Conservation (phyloP, 2,888 invertebrate species). For the Drosophila kambysellisi region DNA sequence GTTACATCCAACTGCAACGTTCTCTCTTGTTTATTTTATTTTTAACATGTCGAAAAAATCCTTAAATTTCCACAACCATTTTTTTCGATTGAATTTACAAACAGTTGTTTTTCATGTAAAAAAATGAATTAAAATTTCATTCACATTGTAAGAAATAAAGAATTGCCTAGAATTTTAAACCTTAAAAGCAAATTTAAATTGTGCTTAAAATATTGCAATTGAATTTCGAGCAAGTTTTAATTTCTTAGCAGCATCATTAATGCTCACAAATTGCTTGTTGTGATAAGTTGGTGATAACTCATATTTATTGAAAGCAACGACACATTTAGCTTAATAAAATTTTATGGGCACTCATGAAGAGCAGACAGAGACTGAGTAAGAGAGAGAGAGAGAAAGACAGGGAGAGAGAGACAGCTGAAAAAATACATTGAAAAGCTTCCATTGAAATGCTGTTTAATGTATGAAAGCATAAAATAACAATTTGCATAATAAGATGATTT, state of each 20-base stretch:
- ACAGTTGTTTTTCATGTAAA: not conserved
- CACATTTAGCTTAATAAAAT: conserved; percentile 63
- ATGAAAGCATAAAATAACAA: conserved; percentile 67
- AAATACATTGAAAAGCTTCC: conserved; percentile 17
- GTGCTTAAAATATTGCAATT: conserved; percentile 1
- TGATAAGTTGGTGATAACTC: conserved; percentile 53
- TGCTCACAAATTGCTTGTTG: conserved; percentile 63
- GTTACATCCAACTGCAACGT: no score
- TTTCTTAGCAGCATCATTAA: conserved; percentile 30
- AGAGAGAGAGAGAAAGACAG: not conserved
- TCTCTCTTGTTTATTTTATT: not conserved
- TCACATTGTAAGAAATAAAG: not conserved
- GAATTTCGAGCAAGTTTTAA: conserved; percentile 7
- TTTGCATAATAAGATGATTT: conserved; percentile 75
- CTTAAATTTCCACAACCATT: not conserved
- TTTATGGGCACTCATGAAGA: conserved; percentile 47
- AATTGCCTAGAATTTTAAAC: not conserved
- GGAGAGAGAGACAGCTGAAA: not conserved
- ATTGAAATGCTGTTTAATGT: conserved; percentile 51
- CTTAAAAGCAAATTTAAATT: conserved; percentile 15
- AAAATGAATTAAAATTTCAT: not conserved
- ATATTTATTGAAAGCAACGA: conserved; percentile 44
- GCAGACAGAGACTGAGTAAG: not conserved
- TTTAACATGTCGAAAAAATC: not conserved
- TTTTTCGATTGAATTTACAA: not conserved